Base-by-base conservation (phyloP, 2,113 vertebrate genomes). In the Epinephelus moara region DNA sequence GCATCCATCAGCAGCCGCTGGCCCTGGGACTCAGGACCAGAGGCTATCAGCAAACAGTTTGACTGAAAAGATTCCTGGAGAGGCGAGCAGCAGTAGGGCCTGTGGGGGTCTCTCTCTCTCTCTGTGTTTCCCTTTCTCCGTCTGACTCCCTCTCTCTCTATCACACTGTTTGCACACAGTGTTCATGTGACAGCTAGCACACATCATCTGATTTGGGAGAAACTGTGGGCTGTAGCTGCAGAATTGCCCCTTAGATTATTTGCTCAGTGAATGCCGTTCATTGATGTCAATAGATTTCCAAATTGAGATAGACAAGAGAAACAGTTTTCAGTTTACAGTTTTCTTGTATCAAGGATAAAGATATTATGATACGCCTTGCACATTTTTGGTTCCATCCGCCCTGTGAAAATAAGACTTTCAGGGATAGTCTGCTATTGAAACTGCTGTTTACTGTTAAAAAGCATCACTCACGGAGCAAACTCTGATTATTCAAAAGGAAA, bases 131-230 rank as follows among this genome's bases (percentile, higher is more conserved):
- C 4, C 59, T 59, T 23, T 66, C 61, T 75, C 66, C 66, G 62
- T 87, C 79, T 77, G 47, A 67, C 70, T 85, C 45, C 52, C 86
- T 80, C 60, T 68, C 64, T 73, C 69, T 82, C 72, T 75, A 63
- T 78, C 79, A 79, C 81, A 55, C 77, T 86, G 86, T 91, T 92
- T 90, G 89, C 80, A 86, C 82, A 86, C 86, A 91, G 78, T 59
- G 75, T 88, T 89, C 93, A 94, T 91, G 89, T 93, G 92, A 93
- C 88, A 88, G 76, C 82, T 74, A 85, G 87, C 81, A 85, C 86
- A 89, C 81, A 90, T 93, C 85, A 91, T 93, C 89, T 92, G 90
- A 92, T 92, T 91, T 78, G 59, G 80, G 75, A 76, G 79, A 85
- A 84, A 83, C 64, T 81, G 72, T 77, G 70, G 68, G 55, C 59